These are phyloP conservation scores for Hofmannophila pseudospretella DNA, from an alignment of 2,888 invertebrate genomes.

Conservation along the genomic window DNA sequence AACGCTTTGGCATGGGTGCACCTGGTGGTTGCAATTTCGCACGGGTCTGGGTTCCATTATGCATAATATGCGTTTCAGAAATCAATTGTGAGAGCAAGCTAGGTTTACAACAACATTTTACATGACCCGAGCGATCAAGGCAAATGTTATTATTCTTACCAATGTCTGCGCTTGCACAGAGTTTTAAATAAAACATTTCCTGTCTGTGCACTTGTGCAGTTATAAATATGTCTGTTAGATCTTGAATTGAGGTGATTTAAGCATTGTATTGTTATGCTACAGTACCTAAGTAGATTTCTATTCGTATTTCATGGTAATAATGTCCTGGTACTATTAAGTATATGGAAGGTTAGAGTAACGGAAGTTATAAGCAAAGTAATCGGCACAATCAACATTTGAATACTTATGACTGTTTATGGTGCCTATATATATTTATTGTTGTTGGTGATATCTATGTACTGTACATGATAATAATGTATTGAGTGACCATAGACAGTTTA, in stretches of 20 bases:
- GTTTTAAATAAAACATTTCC: conserved; percentile 27
- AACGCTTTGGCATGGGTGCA: background rate
- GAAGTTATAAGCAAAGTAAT: background rate
- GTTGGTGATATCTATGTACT: too few species aligned
- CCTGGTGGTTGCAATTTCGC: background rate
- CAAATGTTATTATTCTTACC: conserved; percentile 31
- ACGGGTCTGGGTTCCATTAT: too few species aligned
- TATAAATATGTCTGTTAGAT: background rate
- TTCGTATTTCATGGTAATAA: too few species aligned
- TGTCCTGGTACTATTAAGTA: background rate
- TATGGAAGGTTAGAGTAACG: background rate
- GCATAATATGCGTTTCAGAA: background rate
- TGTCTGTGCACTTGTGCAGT: conserved; percentile 24
- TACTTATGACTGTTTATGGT: too few species aligned
- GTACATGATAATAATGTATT: too few species aligned
- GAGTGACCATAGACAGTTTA: too few species aligned
- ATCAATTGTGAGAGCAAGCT: conserved; percentile 19
- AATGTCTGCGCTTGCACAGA: conserved; percentile 11
- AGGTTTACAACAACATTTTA: conserved; percentile 32
- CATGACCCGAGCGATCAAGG: conserved; percentile 22
- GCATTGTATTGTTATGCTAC: background rate
- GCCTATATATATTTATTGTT: too few species aligned
- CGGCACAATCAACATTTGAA: too few species aligned
- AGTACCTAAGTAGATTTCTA: too few species aligned
- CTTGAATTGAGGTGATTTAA: too few species aligned